These are phyloP conservation scores for Valencia hispanica DNA, from an alignment of 2,797 vertebrate genomes.

Conservation along the genomic window DNA sequence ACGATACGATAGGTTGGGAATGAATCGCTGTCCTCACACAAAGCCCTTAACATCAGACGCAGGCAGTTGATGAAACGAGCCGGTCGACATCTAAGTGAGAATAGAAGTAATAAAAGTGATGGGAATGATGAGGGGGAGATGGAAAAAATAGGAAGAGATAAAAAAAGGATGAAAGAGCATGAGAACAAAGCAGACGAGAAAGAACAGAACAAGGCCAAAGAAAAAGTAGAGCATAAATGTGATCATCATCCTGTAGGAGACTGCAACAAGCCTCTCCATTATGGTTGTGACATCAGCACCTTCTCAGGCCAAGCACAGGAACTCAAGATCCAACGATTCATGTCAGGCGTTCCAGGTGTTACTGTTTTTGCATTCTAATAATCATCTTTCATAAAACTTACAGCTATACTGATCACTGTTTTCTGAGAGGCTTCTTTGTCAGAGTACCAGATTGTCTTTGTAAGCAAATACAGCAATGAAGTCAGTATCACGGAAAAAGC, in stretches of 20 bases:
- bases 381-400: no score
- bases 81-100: slow-evolving; percentile 7
- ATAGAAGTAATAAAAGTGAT: slow-evolving; percentile 29
- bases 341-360: no score
- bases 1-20: slow-evolving; percentile 9
- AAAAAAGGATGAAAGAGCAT: slow-evolving; percentile 7
- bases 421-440: no score
- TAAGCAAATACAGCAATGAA: no score
- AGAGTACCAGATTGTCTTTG: no score
- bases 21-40: slow-evolving; percentile 23
- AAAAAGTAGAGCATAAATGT: slow-evolving; percentile 30
- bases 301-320: neutral
- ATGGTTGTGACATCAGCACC: slow-evolving; percentile 9
- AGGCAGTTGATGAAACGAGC: slow-evolving; percentile 16
- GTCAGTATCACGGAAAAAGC: no score
- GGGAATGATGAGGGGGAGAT: slow-evolving; percentile 9
- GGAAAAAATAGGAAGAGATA: slow-evolving; percentile 19
- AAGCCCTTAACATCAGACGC: slow-evolving; percentile 14
- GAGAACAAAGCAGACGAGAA: slow-evolving; percentile 5
- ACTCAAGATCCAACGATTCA: no score
- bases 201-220: neutral
- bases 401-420: no score
- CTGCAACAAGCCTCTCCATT: slow-evolving; percentile 25
- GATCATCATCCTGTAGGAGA: neutral
- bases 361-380: no score